A percentile compares a stretch with the other conserved stretches of the same genome.
Evolutionary conservation across 2,888 invertebrate genomes (phyloP).

Genomic region (Cheiracanthium punctorium): DNA sequence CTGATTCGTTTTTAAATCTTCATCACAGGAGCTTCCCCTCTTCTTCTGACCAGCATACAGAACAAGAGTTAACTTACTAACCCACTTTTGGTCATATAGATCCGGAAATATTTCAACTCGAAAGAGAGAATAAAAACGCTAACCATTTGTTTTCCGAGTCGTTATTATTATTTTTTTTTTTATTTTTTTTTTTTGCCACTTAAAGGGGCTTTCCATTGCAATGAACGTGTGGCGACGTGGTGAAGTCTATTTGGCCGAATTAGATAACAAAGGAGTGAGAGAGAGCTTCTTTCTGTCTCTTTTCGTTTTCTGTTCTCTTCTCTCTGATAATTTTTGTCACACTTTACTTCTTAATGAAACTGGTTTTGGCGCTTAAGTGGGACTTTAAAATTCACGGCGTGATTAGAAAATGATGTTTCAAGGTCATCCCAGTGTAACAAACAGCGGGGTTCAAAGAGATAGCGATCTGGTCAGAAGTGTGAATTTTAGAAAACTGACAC

Average conservation of each 20-base stretch:
- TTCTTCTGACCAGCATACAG: neutral
- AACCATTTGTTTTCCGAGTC: neutral
- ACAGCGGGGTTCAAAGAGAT: too few relatives aligned
- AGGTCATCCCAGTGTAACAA: too few relatives aligned
- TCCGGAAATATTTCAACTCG: neutral
- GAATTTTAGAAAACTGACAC: too few relatives aligned
- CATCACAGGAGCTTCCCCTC: neutral
- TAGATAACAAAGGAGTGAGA: neutral
- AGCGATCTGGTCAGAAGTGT: too few relatives aligned
- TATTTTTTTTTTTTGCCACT: too few relatives aligned
- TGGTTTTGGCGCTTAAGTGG: neutral
- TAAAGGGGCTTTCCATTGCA: neutral
- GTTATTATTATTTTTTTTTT: too few relatives aligned
- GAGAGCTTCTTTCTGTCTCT: too few relatives aligned
- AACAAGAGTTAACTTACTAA: constrained; percentile 41
- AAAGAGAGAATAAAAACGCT: neutral
- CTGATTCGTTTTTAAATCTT: neutral
- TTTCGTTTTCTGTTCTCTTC: too few relatives aligned
- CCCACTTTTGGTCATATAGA: neutral
- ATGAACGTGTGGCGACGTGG: neutral
- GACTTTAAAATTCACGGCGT: neutral
- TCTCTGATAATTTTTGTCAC: neutral
- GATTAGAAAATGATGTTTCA: neutral
- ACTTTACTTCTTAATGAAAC: neutral
- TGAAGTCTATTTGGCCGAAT: neutral